phyloP scores from a whole-genome alignment of 2,888 invertebrate genomes.

The Calliphora vomitoria region DNA sequence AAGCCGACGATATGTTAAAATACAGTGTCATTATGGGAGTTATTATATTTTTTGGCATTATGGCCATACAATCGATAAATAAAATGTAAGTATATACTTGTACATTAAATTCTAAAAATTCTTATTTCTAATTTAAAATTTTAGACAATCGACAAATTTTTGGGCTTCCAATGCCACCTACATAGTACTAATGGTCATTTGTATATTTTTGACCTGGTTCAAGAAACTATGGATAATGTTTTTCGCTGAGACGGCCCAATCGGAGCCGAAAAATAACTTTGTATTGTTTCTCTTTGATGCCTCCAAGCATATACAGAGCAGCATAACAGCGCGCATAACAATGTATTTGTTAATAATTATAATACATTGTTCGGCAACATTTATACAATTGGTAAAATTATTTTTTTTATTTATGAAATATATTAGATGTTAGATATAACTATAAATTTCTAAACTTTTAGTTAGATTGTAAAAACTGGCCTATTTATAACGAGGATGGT shows the following conservation, averaged over 20 bases:
- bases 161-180: slow-evolving; percentile 85
- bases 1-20: slow-evolving; percentile 93
- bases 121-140: not conserved
- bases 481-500: slow-evolving; percentile 57
- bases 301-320: slow-evolving; percentile 88
- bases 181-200: slow-evolving; percentile 85
- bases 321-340: slow-evolving; percentile 87
- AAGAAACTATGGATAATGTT: slow-evolving; percentile 89
- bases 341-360: slow-evolving; percentile 89
- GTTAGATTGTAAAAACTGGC: slow-evolving; percentile 77
- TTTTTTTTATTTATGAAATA: not conserved
- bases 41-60: slow-evolving; percentile 86
- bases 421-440: not conserved
- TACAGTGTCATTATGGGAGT: slow-evolving; percentile 89
- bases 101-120: not conserved
- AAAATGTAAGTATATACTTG: slow-evolving; percentile 80
- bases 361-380: slow-evolving; percentile 88
- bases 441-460: slow-evolving; percentile 48
- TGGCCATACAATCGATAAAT: slow-evolving; percentile 88
- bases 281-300: slow-evolving; percentile 87
- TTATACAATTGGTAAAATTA: slow-evolving; percentile 86
- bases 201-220: slow-evolving; percentile 91
- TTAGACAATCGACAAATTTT: slow-evolving; percentile 78
- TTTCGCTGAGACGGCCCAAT: slow-evolving; percentile 77
- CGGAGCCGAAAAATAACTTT: slow-evolving; percentile 85